phyloP scores from a whole-genome alignment of 1,140 invertebrate species.

The Venturia canescens region DNA sequence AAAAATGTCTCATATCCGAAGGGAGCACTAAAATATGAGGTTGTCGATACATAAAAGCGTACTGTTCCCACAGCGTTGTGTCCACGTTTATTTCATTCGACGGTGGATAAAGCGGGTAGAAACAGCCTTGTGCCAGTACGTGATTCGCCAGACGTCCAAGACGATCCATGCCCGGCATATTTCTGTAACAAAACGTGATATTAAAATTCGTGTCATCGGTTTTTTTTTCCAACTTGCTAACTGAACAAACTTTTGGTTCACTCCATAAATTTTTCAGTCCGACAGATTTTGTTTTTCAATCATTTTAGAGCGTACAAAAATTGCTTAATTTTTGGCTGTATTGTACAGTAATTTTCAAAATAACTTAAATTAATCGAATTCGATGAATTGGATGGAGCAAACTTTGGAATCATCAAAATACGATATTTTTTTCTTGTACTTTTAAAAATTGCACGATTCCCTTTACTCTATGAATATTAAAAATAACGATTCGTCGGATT shows the following conservation, averaged over 20 bases:
- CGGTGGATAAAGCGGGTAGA: constrained; percentile 90
- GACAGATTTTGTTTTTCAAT: too few relatives aligned
- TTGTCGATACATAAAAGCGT: constrained; percentile 81
- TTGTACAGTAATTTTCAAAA: too few relatives aligned
- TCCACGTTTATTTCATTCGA: constrained; percentile 83
- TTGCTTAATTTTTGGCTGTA: too few relatives aligned
- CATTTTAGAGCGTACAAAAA: too few relatives aligned
- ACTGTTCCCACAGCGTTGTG: constrained; percentile 82
- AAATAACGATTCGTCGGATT: too few relatives aligned
- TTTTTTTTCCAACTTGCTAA: too few relatives aligned
- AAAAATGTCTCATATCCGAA: constrained; percentile 89
- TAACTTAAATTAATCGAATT: too few relatives aligned
- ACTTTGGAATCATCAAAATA: constrained; percentile 22
- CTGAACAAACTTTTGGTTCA: too few relatives aligned
- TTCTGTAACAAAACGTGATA: constrained; percentile 50
- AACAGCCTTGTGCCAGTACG: constrained; percentile 86
- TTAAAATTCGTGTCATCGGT: constrained; percentile 20
- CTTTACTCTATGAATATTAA: too few relatives aligned
- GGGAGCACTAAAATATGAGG: constrained; percentile 92
- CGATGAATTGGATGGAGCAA: too few relatives aligned
- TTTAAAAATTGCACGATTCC: too few relatives aligned
- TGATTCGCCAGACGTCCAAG: constrained; percentile 85
- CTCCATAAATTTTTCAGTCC: too few relatives aligned
- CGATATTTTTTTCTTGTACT: neutral
- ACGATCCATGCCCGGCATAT: constrained; percentile 76